Base-by-base conservation (phyloP, 37 sponge, comb jelly and placozoan species). In the Axinella damicornis region DNA sequence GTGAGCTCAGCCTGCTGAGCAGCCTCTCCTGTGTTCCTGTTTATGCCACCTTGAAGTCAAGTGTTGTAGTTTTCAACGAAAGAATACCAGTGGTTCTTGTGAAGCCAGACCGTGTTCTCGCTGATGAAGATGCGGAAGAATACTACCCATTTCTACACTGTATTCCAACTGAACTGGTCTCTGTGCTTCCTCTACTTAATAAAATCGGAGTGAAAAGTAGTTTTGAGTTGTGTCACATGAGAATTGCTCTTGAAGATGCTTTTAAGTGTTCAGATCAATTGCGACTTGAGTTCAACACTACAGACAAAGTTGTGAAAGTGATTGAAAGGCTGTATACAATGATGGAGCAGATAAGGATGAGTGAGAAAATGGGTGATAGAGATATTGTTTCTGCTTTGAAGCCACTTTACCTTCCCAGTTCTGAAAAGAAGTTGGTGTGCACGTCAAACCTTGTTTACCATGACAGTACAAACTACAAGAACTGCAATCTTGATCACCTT, bases 101-200 rank as follows among this genome's bases (percentile, higher is more conserved):
- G 13, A 79, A 73, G 25, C 84, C 90, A 27, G 15, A 13, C 19
- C 83, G 71, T 24, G 91, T 85, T 24, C 21, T 90, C n/a, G 31
- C 64, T 33, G 24, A 46, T 9, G 9, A 34, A 63, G 34, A 67
- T 22, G 76, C 53, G 13, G 11, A 68, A 6, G 21, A 19, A 9
- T 76, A 55, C 36, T 54, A 75, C 24, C 91, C 91, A 35, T 90
- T 78, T 65, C 57, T 90, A n/a, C 75, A 80, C 40, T 0, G 19
- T 1, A 24, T 85, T 20, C 81, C 81, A 20, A 12, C 1, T 57
- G 63, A 60, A 19, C 53, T 90, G 37, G 12, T 21, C 27, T 0
- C 19, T 28, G 40, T 28, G 36, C 5, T 53, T 40, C 17, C 20
- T 15, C 34, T 16, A 25, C 18, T 78, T 22, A 37, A 46, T 12